Conservation (phyloP, 2,113 vertebrate genomes). For the Epinephelus fuscoguttatus region DNA sequence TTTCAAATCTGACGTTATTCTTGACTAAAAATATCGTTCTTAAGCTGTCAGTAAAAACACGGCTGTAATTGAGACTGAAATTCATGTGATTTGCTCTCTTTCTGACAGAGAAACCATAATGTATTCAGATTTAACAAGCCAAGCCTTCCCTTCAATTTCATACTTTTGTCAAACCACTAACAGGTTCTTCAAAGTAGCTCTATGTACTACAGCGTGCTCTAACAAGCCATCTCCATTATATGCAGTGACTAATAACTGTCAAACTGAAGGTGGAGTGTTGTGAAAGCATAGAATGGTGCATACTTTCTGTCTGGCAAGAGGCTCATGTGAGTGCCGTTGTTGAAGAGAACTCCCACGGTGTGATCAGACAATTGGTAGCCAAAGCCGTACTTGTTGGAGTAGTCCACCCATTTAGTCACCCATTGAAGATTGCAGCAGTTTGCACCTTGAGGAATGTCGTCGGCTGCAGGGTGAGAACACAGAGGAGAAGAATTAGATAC, state of each 20-base stretch:
- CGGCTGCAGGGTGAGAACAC: constrained; percentile 76
- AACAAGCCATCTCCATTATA: constrained; percentile 36
- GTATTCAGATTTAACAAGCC: background rate
- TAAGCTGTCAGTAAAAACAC: background rate
- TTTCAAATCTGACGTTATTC: background rate
- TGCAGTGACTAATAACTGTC: constrained; percentile 40
- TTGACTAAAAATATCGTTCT: background rate
- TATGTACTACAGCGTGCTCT: constrained; percentile 11
- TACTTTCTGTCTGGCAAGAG: constrained; percentile 98
- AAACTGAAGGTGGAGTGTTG: constrained; percentile 22
- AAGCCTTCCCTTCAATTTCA: background rate
- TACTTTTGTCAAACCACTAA: background rate
- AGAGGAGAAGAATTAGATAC: constrained; percentile 49
- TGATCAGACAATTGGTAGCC: constrained; percentile 98
- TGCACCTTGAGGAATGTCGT: constrained; percentile 89
- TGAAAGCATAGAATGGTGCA: constrained; percentile 45
- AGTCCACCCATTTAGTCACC: constrained; percentile 99
- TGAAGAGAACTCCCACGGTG: constrained; percentile 97
- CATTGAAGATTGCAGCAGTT: constrained; percentile 91
- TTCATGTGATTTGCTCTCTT: background rate
- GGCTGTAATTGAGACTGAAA: background rate
- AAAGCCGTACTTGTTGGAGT: constrained; percentile 99
- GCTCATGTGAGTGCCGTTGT: constrained; percentile 98
- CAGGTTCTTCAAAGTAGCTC: background rate
- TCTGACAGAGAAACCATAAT: background rate